Percentiles rank a stretch among this genome's conserved stretches.
Conservation (phyloP, 2,113 vertebrate species). For the Sitta europaea region DNA sequence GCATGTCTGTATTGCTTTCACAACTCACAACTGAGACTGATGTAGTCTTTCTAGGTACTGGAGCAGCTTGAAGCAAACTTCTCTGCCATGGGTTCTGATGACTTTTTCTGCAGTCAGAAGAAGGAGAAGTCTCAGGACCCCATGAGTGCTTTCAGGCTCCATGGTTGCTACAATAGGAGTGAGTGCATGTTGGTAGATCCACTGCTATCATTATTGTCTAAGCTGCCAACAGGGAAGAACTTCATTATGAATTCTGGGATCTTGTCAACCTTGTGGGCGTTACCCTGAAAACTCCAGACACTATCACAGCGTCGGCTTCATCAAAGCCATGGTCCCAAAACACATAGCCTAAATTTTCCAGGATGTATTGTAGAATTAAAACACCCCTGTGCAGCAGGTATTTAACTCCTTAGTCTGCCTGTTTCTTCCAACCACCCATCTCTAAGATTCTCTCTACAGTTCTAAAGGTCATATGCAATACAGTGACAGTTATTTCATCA, state of each 20-base stretch:
- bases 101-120: neutral
- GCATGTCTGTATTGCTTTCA: neutral
- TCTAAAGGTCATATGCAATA: neutral
- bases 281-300: neutral
- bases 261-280: neutral
- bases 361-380: neutral
- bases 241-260: neutral
- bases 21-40: neutral
- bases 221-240: neutral
- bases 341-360: neutral
- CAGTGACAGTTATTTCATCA: neutral
- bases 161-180: neutral
- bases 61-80: neutral
- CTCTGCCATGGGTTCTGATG: accelerated
- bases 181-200: neutral
- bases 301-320: neutral
- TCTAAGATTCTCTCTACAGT: neutral
- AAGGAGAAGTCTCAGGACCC: neutral
- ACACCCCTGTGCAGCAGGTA: neutral
- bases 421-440: neutral
- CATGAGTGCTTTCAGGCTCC: neutral
- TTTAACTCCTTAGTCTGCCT: neutral
- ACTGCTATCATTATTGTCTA: neutral
- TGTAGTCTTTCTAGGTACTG: neutral
- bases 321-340: neutral